Evolutionary conservation across 1,140 invertebrate genomes (phyloP), one percentile per base, ranked within the genome.

Genomic region (Pemphigus obesinymphae): DNA sequence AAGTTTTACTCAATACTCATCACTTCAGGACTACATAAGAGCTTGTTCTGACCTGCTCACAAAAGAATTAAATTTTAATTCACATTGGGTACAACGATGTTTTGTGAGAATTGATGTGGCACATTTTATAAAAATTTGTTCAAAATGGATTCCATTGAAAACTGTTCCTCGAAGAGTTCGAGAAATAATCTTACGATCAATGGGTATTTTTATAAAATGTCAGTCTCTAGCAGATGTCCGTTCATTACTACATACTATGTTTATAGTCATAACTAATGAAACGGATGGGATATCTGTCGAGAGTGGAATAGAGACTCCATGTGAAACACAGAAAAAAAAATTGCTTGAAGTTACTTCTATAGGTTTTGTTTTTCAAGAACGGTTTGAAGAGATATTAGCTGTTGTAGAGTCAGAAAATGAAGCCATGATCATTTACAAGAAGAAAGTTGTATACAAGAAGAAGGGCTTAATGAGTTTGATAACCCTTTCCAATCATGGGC

Each of bases 1-100:
- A 70, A 23, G 66, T 70, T 70, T 70, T 31, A 70, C 37, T 7
- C 66, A 70, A 43, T 70, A 70, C 20, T 40, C 66, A 10, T 70
- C 66, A 11, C 37, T 70, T 20, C 17, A 37, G 15, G 66, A 70
- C 2, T 70, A 70, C 29, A 2, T 37, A 13, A 70, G 20, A 20
- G 3, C 43, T 43, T 70, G 31, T 70, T 34, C 37, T 43, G 31
- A 70, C 23, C n/a, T 55, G 11, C 10, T 26, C 10, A 23, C 34
- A 23, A 5, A 34, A 5, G 34, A 20, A 17, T 66, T 31, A 34
- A 6, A 7, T 34, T 31, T 20, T 34, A 37, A 37, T 66, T 66
- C 31, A 34, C 61, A 37, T 66, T 66, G 61, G 61, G 20, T 66
- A n/a, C 61, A 29, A 66, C 20, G 2, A 34, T 66, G 31, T 34